Evolutionary conservation across 2,888 invertebrate species (phyloP).

Genomic region (Carterocephalus palaemon): DNA sequence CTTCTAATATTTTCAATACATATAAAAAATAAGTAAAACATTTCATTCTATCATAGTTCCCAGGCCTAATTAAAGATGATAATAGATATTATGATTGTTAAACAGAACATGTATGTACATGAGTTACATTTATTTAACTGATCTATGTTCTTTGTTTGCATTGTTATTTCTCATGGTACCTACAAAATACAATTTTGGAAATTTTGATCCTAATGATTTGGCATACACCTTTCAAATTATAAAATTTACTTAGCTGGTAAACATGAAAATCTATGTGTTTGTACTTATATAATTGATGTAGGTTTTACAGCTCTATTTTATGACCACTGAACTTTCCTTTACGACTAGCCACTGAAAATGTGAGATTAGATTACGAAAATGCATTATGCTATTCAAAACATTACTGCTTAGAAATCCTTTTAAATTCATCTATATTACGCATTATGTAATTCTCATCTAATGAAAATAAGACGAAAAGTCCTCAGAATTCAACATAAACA

Average conservation of each 20-base stretch:
- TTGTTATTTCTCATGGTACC: too few relatives aligned
- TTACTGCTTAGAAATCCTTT: background rate
- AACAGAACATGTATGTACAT: too few relatives aligned
- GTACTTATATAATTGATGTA: slow-evolving; percentile 69
- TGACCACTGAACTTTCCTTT: slow-evolving; percentile 15
- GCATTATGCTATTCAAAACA: slow-evolving; percentile 3
- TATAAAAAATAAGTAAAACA: too few relatives aligned
- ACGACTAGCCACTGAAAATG: slow-evolving; percentile 17
- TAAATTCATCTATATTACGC: background rate
- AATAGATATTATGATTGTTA: too few relatives aligned
- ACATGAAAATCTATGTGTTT: slow-evolving; percentile 46
- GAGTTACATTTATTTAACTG: too few relatives aligned
- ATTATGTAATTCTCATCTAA: slow-evolving; percentile 3
- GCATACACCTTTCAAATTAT: slow-evolving; percentile 32
- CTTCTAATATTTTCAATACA: too few relatives aligned
- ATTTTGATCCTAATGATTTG: too few relatives aligned
- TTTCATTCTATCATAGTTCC: too few relatives aligned
- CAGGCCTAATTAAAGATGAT: too few relatives aligned
- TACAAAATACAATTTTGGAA: too few relatives aligned
- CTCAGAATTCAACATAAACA: background rate
- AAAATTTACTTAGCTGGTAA: slow-evolving; percentile 43
- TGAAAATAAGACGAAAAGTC: too few relatives aligned
- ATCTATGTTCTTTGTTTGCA: too few relatives aligned
- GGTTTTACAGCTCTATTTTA: slow-evolving; percentile 62
- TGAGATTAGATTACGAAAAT: slow-evolving; percentile 16